These are phyloP conservation scores for Uloborus plumipes DNA, from an alignment of 2,888 invertebrate species.

Conservation along the genomic window DNA sequence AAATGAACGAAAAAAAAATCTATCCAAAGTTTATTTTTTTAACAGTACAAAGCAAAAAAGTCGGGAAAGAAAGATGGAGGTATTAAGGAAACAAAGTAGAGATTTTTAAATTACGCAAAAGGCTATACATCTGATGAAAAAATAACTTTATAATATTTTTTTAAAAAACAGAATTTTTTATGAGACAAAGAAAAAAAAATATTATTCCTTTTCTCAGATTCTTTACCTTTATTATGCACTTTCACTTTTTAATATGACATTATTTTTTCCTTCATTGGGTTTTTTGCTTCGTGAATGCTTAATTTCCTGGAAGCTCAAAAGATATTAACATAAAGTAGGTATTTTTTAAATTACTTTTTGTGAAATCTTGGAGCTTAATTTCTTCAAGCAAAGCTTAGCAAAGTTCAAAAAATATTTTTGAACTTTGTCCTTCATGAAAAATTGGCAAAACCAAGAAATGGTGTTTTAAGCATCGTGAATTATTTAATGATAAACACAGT, in stretches of 20 bases:
- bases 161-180: background rate
- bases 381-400: too few species aligned
- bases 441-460: too few species aligned
- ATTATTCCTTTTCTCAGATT: conserved; percentile 40
- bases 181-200: conserved; percentile 6
- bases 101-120: conserved; percentile 7
- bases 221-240: background rate
- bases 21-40: background rate
- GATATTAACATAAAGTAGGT: conserved; percentile 32
- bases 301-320: conserved; percentile 31
- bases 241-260: background rate
- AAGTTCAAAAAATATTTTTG: too few species aligned
- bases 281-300: conserved; percentile 29
- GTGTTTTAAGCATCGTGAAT: too few species aligned
- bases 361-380: too few species aligned
- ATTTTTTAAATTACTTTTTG: conserved; percentile 3
- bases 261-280: background rate
- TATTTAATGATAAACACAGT: too few species aligned
- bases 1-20: too few species aligned
- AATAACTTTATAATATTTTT: background rate
- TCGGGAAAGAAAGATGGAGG: background rate
- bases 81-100: conserved; percentile 1
- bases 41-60: background rate
- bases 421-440: too few species aligned
- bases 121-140: background rate